Base-by-base conservation (phyloP, 1,140 invertebrate genomes). In the Aleiodes sp. region DNA sequence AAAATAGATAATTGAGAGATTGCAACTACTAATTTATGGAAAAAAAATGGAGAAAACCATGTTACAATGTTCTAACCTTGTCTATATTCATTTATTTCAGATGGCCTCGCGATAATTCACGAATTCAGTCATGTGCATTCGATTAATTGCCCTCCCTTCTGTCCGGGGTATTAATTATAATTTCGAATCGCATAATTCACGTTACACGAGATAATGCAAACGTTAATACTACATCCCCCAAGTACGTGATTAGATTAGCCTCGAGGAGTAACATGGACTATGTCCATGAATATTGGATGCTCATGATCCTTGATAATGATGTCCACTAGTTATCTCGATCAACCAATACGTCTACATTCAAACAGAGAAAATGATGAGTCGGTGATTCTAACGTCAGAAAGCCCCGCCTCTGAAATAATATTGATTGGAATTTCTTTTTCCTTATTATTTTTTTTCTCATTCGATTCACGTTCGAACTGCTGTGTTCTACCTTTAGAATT, bases 391-490 rank as follows among this genome's bases (percentile, higher is more conserved):
- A 4, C 52, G 9, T 10, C 24, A 57, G 10, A 26, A 10, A 35
- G 31, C 10, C n/a, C n/a, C n/a, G 10, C 31, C 31, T 35, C 31
- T 35, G 10, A 35, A 35, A 35, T 35, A 6, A 4, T 10, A 35
- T 35, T 10, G 10, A 35, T 6, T 35, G 31, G 31, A 35, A 10
- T 35, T 61, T 57, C 46, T 65, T 39, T 21, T 52, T 52, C 14
- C 7, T 16, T 16, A 57, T 10, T 37, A 21, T 35, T 14, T 7
- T 14, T 39, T 21, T 16, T 41, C 8, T 37, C 41, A 26, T 60
- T 63, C 76, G n/a, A 6, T 14, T 66, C 78, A 79, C 78, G 76
- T 75, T 19, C 39, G 26, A 8, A 52, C 70, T 68, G 70, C 24
- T 28, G 21, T 8, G 24, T 28, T 39, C 21, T 19, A 16, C 68